Evolutionary conservation across 2,797 vertebrate species (phyloP).

Genomic region (Hoplostethus mediterraneus): DNA sequence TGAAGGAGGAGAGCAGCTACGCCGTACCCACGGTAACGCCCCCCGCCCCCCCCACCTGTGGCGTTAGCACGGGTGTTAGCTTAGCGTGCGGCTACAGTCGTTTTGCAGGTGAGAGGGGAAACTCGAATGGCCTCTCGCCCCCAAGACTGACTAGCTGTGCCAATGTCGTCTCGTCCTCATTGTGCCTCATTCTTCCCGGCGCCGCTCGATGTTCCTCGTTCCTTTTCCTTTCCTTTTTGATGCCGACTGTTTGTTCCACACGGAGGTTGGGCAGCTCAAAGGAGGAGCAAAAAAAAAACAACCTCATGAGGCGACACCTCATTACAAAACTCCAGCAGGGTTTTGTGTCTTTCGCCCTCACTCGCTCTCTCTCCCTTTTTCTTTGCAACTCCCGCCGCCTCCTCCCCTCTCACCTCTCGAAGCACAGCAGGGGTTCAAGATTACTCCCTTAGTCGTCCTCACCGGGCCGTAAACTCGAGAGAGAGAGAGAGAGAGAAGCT

Average conservation of each 20-base stretch:
- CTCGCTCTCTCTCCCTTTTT: constrained; percentile 11
- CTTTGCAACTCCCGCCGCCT: background rate
- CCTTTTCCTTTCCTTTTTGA: background rate
- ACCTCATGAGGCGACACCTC: constrained; percentile 70
- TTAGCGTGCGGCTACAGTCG: no score
- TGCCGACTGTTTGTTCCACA: constrained; percentile 23
- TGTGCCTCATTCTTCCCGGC: no score
- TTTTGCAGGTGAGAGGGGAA: no score
- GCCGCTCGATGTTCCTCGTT: no score
- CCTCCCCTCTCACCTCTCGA: constrained; percentile 20
- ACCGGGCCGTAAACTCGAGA: constrained; percentile 70
- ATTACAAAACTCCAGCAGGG: constrained; percentile 59
- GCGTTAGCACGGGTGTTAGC: background rate
- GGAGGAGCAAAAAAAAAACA: constrained; percentile 57
- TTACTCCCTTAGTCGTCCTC: constrained; percentile 68
- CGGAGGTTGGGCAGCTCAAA: constrained; percentile 41
- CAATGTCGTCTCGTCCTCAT: background rate
- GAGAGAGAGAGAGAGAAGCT: constrained; percentile 62
- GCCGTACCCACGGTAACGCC: constrained; percentile 42
- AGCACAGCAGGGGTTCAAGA: constrained; percentile 41
- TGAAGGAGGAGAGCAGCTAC: constrained; percentile 44
- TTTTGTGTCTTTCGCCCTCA: constrained; percentile 38
- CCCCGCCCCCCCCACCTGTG: no score
- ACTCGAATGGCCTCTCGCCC: background rate
- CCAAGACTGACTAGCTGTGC: background rate